A percentile compares a stretch with the other conserved stretches of the same genome.
phyloP scores from a whole-genome alignment of 2,797 vertebrate genomes.

The Clarias pachynema region DNA sequence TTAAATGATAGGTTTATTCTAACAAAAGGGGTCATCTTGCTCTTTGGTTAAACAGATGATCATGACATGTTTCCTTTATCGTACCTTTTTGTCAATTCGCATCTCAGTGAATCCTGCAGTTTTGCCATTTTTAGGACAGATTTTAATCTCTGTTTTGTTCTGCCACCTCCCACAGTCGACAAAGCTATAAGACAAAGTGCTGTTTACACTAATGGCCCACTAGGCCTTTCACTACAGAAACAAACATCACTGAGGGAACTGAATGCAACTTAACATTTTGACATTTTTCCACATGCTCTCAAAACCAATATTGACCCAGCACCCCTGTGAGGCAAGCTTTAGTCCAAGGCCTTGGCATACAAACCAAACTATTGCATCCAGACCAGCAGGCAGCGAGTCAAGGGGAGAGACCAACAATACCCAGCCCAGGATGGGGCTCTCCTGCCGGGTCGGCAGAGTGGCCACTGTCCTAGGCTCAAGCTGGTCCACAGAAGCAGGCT shows the following conservation, averaged over 20 bases:
- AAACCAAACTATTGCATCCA: constrained; percentile 77
- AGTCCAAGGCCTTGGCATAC: constrained; percentile 78
- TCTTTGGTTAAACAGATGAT: constrained; percentile 51
- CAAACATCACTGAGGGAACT: constrained; percentile 78
- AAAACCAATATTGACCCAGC: constrained; percentile 85
- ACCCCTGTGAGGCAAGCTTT: constrained; percentile 78
- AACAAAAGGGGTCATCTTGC: constrained; percentile 44
- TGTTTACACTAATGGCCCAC: constrained; percentile 84
- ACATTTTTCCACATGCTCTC: constrained; percentile 81
- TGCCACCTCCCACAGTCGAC: constrained; percentile 73
- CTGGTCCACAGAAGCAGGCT: constrained; percentile 72
- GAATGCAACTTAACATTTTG: constrained; percentile 82
- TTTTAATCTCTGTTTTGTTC: constrained; percentile 76
- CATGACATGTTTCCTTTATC: constrained; percentile 62
- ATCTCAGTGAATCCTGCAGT: constrained; percentile 63
- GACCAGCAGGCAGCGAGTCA: constrained; percentile 77
- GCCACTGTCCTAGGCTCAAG: constrained; percentile 77
- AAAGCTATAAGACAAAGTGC: constrained; percentile 81
- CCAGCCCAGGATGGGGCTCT: constrained; percentile 75
- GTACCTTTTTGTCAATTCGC: constrained; percentile 66
- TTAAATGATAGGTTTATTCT: constrained; percentile 35
- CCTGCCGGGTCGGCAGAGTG: constrained; percentile 74
- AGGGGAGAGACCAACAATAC: constrained; percentile 79
- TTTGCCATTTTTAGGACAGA: constrained; percentile 69
- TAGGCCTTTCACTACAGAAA: constrained; percentile 76